A percentile compares a stretch with the other conserved stretches of the same genome.
Conservation (phyloP, 2,113 vertebrate genomes). For the Sander lucioperca region DNA sequence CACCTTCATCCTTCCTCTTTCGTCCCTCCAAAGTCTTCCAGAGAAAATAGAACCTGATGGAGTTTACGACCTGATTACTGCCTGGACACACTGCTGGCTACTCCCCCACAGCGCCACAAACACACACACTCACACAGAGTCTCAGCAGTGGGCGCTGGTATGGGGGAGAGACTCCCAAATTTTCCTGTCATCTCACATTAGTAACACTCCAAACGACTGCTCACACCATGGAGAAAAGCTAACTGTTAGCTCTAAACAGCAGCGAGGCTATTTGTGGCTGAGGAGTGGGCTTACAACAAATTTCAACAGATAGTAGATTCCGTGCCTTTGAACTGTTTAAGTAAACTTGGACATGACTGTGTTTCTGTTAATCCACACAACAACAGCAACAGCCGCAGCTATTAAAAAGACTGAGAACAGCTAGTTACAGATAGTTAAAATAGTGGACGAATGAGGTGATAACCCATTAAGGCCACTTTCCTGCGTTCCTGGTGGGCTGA, state of each 20-base stretch:
- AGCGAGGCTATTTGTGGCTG: constrained; percentile 51
- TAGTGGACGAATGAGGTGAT: constrained; percentile 48
- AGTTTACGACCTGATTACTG: constrained; percentile 80
- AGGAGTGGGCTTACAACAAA: constrained; percentile 48
- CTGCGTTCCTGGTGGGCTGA: constrained; percentile 28
- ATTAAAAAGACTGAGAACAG: constrained; percentile 26
- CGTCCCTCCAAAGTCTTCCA: constrained; percentile 76
- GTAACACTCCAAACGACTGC: constrained; percentile 49
- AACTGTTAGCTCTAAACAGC: constrained; percentile 44
- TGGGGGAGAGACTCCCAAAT: constrained; percentile 45
- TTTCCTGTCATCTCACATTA: constrained; percentile 70
- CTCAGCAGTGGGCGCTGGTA: constrained; percentile 47
- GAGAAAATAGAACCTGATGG: constrained; percentile 85
- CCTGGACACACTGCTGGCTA: constrained; percentile 66
- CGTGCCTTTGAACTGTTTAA: constrained; percentile 44
- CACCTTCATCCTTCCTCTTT: constrained; percentile 53
- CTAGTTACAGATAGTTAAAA: constrained; percentile 41
- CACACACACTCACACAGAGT: constrained; percentile 20
- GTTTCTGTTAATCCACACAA: constrained; percentile 47
- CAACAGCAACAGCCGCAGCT: constrained; percentile 19
- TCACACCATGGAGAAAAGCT: constrained; percentile 36
- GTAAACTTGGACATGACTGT: constrained; percentile 42
- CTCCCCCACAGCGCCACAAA: constrained; percentile 37
- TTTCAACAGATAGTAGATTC: constrained; percentile 44
- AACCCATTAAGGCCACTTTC: constrained; percentile 41